Percentiles rank a stretch among this genome's conserved stretches.
phyloP scores from a whole-genome alignment of 2,888 invertebrate genomes.

The Trachelus tabidus region DNA sequence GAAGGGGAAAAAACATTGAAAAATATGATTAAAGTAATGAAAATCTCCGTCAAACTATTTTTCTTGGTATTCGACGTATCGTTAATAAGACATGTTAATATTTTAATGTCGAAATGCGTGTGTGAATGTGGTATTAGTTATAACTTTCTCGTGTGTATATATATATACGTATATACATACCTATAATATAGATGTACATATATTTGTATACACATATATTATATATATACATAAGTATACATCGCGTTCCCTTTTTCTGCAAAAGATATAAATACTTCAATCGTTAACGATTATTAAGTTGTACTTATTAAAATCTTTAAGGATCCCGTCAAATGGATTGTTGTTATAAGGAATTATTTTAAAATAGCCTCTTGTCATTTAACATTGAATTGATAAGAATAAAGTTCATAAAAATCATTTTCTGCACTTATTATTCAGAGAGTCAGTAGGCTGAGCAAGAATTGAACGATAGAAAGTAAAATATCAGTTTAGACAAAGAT shows the following conservation, averaged over 20 bases:
- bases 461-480: neutral
- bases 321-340: slow-evolving; percentile 32
- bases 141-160: slow-evolving; percentile 9
- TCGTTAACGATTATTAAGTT: slow-evolving; percentile 22
- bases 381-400: slow-evolving; percentile 15
- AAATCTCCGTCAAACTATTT: neutral
- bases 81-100: slow-evolving; percentile 12
- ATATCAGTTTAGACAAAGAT: neutral
- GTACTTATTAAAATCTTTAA: slow-evolving; percentile 31
- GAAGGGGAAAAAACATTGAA: neutral
- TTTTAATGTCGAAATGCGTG: slow-evolving; percentile 20
- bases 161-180: slow-evolving; percentile 5
- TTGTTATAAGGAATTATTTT: slow-evolving; percentile 23
- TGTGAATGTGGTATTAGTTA: slow-evolving; percentile 17
- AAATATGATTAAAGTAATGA: neutral
- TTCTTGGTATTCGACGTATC: slow-evolving; percentile 14
- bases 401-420: slow-evolving; percentile 26
- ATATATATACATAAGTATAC: slow-evolving; percentile 6
- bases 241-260: neutral
- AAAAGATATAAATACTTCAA: neutral
- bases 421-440: neutral
- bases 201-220: neutral
- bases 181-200: neutral
- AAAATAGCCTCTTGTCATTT: slow-evolving; percentile 25
- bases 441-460: neutral